Percentiles rank a stretch among this genome's conserved stretches.
phyloP scores from a whole-genome alignment of 2,888 invertebrate genomes.

The Heliconius sara region DNA sequence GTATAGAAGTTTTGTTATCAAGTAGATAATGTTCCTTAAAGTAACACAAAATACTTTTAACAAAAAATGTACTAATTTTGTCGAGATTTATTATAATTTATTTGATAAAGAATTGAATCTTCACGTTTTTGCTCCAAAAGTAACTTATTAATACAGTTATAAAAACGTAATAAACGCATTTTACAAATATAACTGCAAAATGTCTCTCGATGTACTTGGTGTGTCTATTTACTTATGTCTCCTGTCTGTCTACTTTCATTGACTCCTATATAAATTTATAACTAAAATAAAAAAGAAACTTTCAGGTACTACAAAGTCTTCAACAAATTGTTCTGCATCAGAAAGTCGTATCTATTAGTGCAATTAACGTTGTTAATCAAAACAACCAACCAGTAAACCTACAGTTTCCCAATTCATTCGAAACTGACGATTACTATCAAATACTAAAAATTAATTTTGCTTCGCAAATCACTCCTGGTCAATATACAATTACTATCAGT shows the following conservation, averaged over 20 bases:
- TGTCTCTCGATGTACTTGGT: no score
- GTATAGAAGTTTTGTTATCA: slow-evolving; percentile 8
- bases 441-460: slow-evolving; percentile 67
- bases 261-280: no score
- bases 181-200: no score
- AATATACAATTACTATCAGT: slow-evolving; percentile 63
- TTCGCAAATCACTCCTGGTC: slow-evolving; percentile 57
- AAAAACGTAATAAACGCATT: no score
- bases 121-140: no score
- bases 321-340: slow-evolving; percentile 74
- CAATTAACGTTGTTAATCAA: slow-evolving; percentile 57
- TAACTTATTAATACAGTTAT: no score
- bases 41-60: neutral
- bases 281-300: neutral
- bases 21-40: neutral
- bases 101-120: no score
- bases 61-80: no score
- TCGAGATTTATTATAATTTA: no score
- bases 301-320: slow-evolving; percentile 65
- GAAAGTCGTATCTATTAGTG: slow-evolving; percentile 65
- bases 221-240: no score
- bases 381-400: slow-evolving; percentile 56
- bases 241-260: no score
- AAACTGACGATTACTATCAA: slow-evolving; percentile 66
- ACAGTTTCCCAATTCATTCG: slow-evolving; percentile 57